phyloP scores from a whole-genome alignment of 2,888 invertebrate species.

The Meteorus cinctellus region DNA sequence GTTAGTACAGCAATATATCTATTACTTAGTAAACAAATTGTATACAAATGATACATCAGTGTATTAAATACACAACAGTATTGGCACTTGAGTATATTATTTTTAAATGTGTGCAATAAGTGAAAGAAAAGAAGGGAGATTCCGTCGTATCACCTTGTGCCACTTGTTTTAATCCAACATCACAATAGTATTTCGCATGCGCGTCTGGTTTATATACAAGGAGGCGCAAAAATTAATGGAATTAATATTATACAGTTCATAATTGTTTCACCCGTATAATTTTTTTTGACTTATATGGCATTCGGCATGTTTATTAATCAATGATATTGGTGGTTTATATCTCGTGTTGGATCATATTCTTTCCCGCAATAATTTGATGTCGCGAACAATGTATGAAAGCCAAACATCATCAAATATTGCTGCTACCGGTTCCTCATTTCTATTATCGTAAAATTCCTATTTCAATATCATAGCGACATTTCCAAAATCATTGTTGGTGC shows the following conservation, averaged over 20 bases:
- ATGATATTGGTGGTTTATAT: neutral
- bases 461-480: no score
- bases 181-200: neutral
- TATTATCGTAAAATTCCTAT: no score
- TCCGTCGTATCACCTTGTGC: constrained; percentile 43
- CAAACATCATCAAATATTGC: neutral
- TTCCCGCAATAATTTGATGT: neutral
- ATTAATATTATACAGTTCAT: neutral
- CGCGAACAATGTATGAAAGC: neutral
- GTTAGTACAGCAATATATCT: neutral
- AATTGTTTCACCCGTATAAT: constrained; percentile 1
- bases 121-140: constrained; percentile 13
- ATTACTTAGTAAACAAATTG: neutral
- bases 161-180: constrained; percentile 34
- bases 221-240: neutral
- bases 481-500: no score
- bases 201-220: neutral
- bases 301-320: neutral
- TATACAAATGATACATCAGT: neutral
- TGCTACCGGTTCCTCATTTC: no score
- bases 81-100: constrained; percentile 38
- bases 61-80: constrained; percentile 1
- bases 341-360: neutral
- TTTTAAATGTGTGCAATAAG: neutral
- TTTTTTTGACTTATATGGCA: neutral